A percentile compares a stretch with the other conserved stretches of the same genome.
These are phyloP conservation scores for Drosophila arawakana DNA, from an alignment of 1,140 invertebrate species.

Conservation along the genomic window DNA sequence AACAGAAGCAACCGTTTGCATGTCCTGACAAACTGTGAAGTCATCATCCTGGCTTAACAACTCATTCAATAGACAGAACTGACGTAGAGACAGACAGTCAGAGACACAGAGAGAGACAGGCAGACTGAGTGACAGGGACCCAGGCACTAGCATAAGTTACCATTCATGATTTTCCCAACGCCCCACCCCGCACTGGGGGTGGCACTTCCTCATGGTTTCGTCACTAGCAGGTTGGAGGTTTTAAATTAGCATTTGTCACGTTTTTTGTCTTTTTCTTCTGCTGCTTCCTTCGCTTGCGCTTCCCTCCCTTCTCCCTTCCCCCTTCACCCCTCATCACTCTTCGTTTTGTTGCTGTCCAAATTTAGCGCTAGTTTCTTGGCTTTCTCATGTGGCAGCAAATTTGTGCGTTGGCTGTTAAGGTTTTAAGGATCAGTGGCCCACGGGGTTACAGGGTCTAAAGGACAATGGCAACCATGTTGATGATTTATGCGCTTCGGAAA, in stretches of 20 bases:
- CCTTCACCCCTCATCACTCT: background rate
- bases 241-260: conserved; percentile 83
- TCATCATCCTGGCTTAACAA: conserved; percentile 83
- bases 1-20: conserved; percentile 42
- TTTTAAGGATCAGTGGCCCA: conserved; percentile 32
- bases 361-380: conserved; percentile 68
- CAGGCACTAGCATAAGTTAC: conserved; percentile 69
- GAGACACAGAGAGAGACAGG: conserved; percentile 4
- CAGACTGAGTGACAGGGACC: conserved; percentile 14
- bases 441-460: conserved; percentile 11
- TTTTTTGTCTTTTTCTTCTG: conserved; percentile 55
- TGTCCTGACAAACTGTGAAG: conserved; percentile 84
- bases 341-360: conserved; percentile 42
- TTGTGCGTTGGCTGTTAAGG: conserved; percentile 36
- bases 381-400: conserved; percentile 59
- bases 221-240: conserved; percentile 58
- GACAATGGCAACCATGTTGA: conserved; percentile 43
- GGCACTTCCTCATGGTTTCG: background rate
- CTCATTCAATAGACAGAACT: conserved; percentile 72
- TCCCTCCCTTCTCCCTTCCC: background rate
- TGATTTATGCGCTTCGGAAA: conserved; percentile 79
- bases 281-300: conserved; percentile 4
- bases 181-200: conserved; percentile 9
- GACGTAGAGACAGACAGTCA: conserved; percentile 30
- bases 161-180: conserved; percentile 66